phyloP scores from a whole-genome alignment of 2,888 invertebrate genomes.

The Eupsilia transversa region DNA sequence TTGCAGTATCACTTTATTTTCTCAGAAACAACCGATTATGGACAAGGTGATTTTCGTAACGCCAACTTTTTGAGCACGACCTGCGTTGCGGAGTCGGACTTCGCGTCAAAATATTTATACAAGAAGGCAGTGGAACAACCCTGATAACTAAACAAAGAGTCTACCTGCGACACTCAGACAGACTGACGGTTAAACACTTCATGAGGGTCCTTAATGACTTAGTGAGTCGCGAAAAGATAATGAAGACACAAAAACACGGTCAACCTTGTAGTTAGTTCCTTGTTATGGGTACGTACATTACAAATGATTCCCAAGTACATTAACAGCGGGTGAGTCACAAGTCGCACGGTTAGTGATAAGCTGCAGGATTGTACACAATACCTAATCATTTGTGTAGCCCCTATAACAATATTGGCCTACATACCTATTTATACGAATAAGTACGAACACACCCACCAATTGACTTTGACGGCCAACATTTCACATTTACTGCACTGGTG shows the following conservation, averaged over 20 bases:
- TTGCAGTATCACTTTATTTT: not conserved
- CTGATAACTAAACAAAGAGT: slow-evolving; percentile 28
- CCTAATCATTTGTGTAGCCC: slow-evolving; percentile 70
- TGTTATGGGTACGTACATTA: slow-evolving; percentile 60
- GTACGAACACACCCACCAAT: slow-evolving; percentile 52
- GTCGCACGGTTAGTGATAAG: slow-evolving; percentile 71
- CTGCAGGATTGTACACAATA: slow-evolving; percentile 70
- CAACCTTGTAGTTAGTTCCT: slow-evolving; percentile 65
- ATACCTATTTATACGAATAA: slow-evolving; percentile 48
- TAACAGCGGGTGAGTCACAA: slow-evolving; percentile 71
- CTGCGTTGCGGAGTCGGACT: not conserved
- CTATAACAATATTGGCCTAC: slow-evolving; percentile 57
- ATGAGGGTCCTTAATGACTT: slow-evolving; percentile 41
- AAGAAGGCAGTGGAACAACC: slow-evolving; percentile 4
- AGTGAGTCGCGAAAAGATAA: slow-evolving; percentile 58
- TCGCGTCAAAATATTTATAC: slow-evolving; percentile 2
- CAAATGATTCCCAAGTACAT: slow-evolving; percentile 67
- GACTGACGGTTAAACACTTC: slow-evolving; percentile 15
- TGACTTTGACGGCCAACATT: slow-evolving; percentile 45
- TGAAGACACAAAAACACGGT: slow-evolving; percentile 57
- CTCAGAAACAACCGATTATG: not conserved
- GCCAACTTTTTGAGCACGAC: not conserved
- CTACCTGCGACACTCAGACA: slow-evolving; percentile 41
- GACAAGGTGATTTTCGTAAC: not conserved
- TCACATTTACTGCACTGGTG: slow-evolving; percentile 36